These are phyloP conservation scores for Drosophila albomicans DNA, from an alignment of 1,140 invertebrate species.

Conservation along the genomic window DNA sequence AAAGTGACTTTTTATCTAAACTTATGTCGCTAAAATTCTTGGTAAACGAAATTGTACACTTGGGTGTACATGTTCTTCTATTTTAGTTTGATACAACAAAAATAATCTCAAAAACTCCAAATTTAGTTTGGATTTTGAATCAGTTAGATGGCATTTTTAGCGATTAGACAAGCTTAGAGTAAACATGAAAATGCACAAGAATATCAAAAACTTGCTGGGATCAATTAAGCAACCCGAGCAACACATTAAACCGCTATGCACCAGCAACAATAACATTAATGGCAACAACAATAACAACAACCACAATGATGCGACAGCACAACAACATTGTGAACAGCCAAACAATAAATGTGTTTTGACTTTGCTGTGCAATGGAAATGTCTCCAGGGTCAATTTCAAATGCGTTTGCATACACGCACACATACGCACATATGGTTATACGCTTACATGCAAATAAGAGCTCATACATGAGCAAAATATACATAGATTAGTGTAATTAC, in stretches of 20 bases:
- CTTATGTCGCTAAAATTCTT: too few relatives aligned
- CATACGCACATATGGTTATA: background rate
- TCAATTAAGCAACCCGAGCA: conserved; percentile 60
- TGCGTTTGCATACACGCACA: conserved; percentile 58
- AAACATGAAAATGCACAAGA: conserved; percentile 26
- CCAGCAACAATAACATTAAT: conserved; percentile 19
- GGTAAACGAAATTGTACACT: too few relatives aligned
- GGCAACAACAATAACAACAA: conserved; percentile 23
- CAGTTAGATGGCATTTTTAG: background rate
- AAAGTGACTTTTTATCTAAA: too few relatives aligned
- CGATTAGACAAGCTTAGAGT: conserved; percentile 5
- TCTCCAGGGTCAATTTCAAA: conserved; percentile 78
- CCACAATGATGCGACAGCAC: conserved; percentile 1
- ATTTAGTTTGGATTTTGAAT: too few relatives aligned
- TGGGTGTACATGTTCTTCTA: too few relatives aligned
- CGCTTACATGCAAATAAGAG: background rate
- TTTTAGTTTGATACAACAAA: too few relatives aligned
- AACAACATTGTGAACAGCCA: conserved; percentile 12
- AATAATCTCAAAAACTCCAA: too few relatives aligned
- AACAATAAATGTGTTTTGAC: conserved; percentile 70
- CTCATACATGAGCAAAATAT: conserved; percentile 37
- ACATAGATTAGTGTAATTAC: conserved; percentile 78
- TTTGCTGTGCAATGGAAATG: conserved; percentile 59
- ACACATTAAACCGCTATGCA: conserved; percentile 22
- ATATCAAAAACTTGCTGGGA: conserved; percentile 44